Evolutionary conservation across 2,797 vertebrate genomes (phyloP).

Genomic region (Nannoperca obscura): DNA sequence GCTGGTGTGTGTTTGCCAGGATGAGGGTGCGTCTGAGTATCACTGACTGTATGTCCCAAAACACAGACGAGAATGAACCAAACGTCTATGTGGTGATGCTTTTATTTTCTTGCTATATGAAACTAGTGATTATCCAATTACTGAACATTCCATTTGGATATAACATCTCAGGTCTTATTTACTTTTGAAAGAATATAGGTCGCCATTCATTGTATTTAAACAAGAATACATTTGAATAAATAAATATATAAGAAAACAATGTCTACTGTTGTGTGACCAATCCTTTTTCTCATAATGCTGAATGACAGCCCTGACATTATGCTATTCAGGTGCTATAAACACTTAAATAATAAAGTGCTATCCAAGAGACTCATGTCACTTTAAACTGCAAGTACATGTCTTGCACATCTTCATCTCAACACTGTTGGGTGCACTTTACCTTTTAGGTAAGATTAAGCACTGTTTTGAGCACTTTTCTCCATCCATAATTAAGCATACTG

Average conservation of each 20-base stretch:
- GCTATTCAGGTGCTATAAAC: not conserved
- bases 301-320: not conserved
- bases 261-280: not conserved
- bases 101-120: not conserved
- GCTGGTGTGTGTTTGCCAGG: constrained; percentile 10
- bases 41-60: constrained; percentile 31
- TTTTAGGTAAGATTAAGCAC: not conserved
- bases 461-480: not conserved
- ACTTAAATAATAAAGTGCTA: not conserved
- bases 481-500: no score
- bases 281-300: constrained; percentile 1
- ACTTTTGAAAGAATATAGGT: not conserved
- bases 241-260: not conserved
- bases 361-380: not conserved
- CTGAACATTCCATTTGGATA: not conserved
- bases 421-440: not conserved
- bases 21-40: constrained; percentile 8
- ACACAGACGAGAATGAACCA: constrained; percentile 3
- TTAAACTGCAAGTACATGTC: not conserved
- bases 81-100: not conserved
- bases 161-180: not conserved
- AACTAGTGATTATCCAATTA: constrained; percentile 5
- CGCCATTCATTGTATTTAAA: not conserved
- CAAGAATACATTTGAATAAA: not conserved
- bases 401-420: not conserved